Percentiles rank a stretch among this genome's conserved stretches.
Conservation (phyloP, 2,113 vertebrate genomes). For the Brachionichthys hirsutus region DNA sequence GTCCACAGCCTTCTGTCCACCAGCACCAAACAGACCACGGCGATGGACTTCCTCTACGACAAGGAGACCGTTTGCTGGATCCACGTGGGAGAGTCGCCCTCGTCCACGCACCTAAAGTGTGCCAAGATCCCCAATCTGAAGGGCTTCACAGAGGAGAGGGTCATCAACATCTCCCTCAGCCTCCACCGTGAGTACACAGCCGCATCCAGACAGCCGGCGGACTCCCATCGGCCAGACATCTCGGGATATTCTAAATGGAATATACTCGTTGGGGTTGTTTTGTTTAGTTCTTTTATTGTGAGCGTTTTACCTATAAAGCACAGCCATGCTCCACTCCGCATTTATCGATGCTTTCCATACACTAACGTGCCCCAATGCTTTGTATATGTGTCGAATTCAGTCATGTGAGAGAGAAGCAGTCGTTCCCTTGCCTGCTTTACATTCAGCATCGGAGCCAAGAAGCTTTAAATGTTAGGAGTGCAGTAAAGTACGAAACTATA, state of each 20-base stretch:
- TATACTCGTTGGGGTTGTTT: no score
- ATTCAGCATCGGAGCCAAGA: no score
- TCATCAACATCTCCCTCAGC: slow-evolving; percentile 96
- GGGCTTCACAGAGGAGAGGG: slow-evolving; percentile 87
- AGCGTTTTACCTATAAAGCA: no score
- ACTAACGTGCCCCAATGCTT: no score
- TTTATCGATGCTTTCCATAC: no score
- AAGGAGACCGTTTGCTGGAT: slow-evolving; percentile 97
- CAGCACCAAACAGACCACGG: slow-evolving; percentile 93
- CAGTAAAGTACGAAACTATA: no score
- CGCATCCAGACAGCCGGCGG: not conserved
- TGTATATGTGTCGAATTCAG: no score
- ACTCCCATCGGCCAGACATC: slow-evolving; percentile 5
- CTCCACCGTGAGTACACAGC: slow-evolving; percentile 88
- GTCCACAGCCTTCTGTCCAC: slow-evolving; percentile 87
- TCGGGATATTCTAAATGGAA: not conserved
- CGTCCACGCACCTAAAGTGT: slow-evolving; percentile 90
- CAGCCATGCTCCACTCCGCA: no score
- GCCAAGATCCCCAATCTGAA: slow-evolving; percentile 94
- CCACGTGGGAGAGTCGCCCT: slow-evolving; percentile 86
- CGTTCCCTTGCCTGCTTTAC: no score
- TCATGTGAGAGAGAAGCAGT: no score
- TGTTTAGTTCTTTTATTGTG: no score
- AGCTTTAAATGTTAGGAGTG: no score
- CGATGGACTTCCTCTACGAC: slow-evolving; percentile 95